Evolutionary conservation across 2,888 invertebrate genomes (phyloP).

Genomic region (Epistrophe grossulariae): DNA sequence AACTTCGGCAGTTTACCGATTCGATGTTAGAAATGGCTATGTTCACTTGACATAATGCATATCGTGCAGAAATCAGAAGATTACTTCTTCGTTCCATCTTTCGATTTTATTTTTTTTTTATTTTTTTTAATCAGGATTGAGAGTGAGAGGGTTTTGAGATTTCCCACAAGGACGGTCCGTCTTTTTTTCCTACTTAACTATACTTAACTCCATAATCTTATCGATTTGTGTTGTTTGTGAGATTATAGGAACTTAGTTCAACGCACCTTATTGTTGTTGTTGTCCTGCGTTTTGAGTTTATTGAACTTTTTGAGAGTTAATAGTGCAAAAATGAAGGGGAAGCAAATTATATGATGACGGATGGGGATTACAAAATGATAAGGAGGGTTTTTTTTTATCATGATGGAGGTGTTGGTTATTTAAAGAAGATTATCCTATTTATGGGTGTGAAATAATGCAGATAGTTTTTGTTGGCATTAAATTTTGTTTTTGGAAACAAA

Average conservation of each 20-base stretch:
- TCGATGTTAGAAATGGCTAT: constrained; percentile 19
- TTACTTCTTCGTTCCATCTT: constrained; percentile 15
- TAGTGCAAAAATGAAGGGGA: constrained; percentile 33
- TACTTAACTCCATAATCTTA: constrained; percentile 63
- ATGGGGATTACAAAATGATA: constrained; percentile 9
- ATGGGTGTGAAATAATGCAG: constrained; percentile 56
- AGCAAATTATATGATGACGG: not conserved
- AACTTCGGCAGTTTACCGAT: not conserved
- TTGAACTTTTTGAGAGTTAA: constrained; percentile 53
- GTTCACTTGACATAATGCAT: constrained; percentile 59
- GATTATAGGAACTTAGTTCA: constrained; percentile 48
- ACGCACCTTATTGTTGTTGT: constrained; percentile 30
- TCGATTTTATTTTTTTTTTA: not conserved
- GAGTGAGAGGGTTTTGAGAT: not conserved
- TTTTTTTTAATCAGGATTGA: not conserved
- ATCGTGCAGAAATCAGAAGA: constrained; percentile 25
- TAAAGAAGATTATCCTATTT: constrained; percentile 63
- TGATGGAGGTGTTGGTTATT: constrained; percentile 37
- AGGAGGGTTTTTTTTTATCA: constrained; percentile 9
- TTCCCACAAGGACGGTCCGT: constrained; percentile 34
- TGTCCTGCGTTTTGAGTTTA: constrained; percentile 63
- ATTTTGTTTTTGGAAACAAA: constrained; percentile 8
- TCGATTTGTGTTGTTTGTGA: constrained; percentile 60
- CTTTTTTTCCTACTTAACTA: constrained; percentile 42
- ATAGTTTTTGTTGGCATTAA: constrained; percentile 29